A percentile compares a stretch with the other conserved stretches of the same genome.
Evolutionary conservation across 2,113 vertebrate genomes (phyloP).

Genomic region (rabbit (Oryctolagus cuniculus)): DNA sequence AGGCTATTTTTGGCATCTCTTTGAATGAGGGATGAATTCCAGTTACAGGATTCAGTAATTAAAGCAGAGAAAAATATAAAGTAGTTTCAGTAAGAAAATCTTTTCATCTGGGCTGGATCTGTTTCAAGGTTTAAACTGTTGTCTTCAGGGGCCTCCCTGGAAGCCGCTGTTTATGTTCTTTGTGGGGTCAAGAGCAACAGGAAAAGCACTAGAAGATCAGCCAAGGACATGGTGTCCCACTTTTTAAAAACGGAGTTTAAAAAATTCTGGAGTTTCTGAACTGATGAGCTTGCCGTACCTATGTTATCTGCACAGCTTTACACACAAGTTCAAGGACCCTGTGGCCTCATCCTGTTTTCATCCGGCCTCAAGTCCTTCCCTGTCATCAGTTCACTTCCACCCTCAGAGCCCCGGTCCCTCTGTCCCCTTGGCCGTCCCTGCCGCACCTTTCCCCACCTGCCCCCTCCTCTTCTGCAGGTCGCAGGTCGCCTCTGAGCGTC

Average conservation of each 20-base stretch:
- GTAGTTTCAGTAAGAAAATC: constrained; percentile 40
- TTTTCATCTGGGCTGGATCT: constrained; percentile 48
- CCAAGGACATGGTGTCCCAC: constrained; percentile 64
- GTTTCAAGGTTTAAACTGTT: constrained; percentile 54
- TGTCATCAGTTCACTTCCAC: background rate
- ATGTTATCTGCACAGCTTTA: background rate
- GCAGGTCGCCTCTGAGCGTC: background rate
- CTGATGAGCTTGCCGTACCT: background rate
- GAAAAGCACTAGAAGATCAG: constrained; percentile 37
- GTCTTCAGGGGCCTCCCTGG: background rate
- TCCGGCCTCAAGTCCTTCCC: too few relatives aligned
- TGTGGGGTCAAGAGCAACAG: constrained; percentile 18
- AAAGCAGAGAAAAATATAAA: constrained; percentile 72
- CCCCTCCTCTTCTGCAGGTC: background rate
- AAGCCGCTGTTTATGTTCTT: constrained; percentile 8
- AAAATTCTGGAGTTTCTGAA: constrained; percentile 11
- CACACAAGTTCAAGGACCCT: background rate
- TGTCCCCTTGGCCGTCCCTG: too few relatives aligned
- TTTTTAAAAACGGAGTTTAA: constrained; percentile 45
- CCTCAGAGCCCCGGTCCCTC: background rate
- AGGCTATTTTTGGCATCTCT: constrained; percentile 73
- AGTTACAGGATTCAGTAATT: constrained; percentile 70
- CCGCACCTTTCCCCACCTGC: background rate
- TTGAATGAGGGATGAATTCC: constrained; percentile 70
- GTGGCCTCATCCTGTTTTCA: background rate